A percentile compares a stretch with the other conserved stretches of the same genome.
phyloP scores from a whole-genome alignment of 2,888 invertebrate species.

The Syrphus vitripennis region DNA sequence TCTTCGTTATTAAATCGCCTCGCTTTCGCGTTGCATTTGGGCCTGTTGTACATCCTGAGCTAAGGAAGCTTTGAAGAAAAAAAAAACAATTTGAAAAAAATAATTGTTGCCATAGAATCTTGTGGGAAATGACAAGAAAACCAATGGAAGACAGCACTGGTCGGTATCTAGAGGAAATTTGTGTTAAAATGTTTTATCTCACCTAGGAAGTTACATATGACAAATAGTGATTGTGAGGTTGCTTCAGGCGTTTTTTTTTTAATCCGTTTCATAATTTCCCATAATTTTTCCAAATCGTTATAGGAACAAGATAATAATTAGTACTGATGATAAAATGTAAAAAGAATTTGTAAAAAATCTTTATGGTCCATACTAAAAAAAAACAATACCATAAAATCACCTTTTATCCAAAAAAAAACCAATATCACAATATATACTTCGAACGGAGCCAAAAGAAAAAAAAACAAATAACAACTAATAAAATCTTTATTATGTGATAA shows the following conservation, averaged over 20 bases:
- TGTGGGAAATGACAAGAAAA: not conserved
- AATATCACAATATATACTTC: not conserved
- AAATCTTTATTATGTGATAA: constrained; percentile 46
- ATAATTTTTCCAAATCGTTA: not conserved
- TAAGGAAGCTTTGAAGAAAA: not conserved
- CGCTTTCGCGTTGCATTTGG: not conserved
- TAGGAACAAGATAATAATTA: not conserved
- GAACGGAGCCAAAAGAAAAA: not conserved
- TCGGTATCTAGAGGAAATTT: not conserved
- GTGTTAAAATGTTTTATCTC: not conserved
- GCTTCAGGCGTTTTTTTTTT: not conserved
- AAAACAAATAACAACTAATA: constrained; percentile 24
- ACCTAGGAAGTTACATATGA: too few relatives aligned
- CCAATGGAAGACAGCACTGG: not conserved
- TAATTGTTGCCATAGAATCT: not conserved
- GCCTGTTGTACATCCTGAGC: not conserved
- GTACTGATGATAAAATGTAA: not conserved
- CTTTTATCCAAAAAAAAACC: not conserved
- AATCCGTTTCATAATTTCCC: not conserved
- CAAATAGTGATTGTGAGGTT: too few relatives aligned
- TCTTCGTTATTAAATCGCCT: not conserved
- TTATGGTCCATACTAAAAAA: not conserved
- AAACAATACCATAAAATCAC: not conserved
- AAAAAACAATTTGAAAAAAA: not conserved
- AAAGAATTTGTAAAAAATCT: not conserved